These are phyloP conservation scores for Lagopus leucura DNA, from an alignment of 2,113 vertebrate genomes.

Conservation along the genomic window DNA sequence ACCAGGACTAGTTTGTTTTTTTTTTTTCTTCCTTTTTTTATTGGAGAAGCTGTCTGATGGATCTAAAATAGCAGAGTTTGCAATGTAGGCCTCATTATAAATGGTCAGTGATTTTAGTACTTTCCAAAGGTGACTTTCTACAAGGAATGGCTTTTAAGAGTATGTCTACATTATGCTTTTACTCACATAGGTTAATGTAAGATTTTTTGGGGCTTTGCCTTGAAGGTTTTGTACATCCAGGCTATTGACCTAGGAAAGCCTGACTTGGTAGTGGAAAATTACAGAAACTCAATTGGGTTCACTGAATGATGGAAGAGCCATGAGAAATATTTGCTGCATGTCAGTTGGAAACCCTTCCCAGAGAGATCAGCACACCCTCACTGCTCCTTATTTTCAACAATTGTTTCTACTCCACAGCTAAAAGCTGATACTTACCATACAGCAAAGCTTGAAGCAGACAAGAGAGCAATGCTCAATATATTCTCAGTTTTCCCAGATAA, in stretches of 20 bases:
- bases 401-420: background rate
- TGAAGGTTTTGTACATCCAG: background rate
- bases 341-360: slow-evolving; percentile 46
- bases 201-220: background rate
- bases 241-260: slow-evolving; percentile 39
- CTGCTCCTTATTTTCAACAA: slow-evolving; percentile 35
- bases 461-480: background rate
- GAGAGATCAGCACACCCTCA: slow-evolving; percentile 48
- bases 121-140: slow-evolving; percentile 63
- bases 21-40: background rate
- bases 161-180: background rate
- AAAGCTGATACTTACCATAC: background rate
- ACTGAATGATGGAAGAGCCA: slow-evolving; percentile 54
- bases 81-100: slow-evolving; percentile 47
- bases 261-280: slow-evolving; percentile 49
- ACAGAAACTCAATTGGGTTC: slow-evolving; percentile 33
- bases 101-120: slow-evolving; percentile 66
- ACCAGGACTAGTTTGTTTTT: background rate
- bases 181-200: background rate
- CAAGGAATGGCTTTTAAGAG: slow-evolving; percentile 36
- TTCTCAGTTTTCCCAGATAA: background rate
- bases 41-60: slow-evolving; percentile 43
- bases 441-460: background rate
- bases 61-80: slow-evolving; percentile 53
- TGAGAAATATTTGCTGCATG: slow-evolving; percentile 40